Evolutionary conservation across 2,797 vertebrate species (phyloP).

Genomic region (Pelodytes ibericus): DNA sequence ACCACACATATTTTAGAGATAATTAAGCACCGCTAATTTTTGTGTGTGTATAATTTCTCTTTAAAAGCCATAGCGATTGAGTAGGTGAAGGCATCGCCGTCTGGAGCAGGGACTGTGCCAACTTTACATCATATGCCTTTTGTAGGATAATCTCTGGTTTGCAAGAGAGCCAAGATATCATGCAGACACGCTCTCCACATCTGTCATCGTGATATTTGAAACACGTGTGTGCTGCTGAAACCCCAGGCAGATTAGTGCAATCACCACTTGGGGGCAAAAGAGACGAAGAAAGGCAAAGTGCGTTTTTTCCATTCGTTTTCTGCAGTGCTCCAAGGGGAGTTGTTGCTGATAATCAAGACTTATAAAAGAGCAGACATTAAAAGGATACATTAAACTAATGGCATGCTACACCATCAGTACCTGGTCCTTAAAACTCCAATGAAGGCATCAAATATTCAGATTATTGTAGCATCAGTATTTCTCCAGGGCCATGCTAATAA

Average conservation of each 20-base stretch:
- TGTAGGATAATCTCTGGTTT: not conserved
- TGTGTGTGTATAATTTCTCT: slow-evolving; percentile 22
- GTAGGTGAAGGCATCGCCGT: not conserved
- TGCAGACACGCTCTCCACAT: not conserved
- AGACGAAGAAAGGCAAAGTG: not conserved
- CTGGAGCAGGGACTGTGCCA: not conserved
- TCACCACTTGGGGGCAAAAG: not conserved
- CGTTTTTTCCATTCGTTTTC: not conserved
- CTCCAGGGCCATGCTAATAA: no score
- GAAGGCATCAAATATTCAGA: no score
- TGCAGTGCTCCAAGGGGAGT: not conserved
- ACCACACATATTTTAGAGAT: not conserved
- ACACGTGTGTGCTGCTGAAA: not conserved
- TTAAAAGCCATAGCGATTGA: not conserved
- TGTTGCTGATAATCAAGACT: not conserved
- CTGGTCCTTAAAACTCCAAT: no score
- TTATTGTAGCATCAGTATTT: no score
- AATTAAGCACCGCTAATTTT: not conserved
- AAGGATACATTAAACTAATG: no score
- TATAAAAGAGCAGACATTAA: not conserved
- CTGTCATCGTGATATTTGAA: not conserved
- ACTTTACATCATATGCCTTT: slow-evolving; percentile 5
- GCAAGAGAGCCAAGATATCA: not conserved
- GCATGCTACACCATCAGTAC: no score
- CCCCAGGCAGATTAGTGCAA: not conserved